Conservation (phyloP, 2,797 vertebrate genomes). For the Gallinago nigripennis region DNA sequence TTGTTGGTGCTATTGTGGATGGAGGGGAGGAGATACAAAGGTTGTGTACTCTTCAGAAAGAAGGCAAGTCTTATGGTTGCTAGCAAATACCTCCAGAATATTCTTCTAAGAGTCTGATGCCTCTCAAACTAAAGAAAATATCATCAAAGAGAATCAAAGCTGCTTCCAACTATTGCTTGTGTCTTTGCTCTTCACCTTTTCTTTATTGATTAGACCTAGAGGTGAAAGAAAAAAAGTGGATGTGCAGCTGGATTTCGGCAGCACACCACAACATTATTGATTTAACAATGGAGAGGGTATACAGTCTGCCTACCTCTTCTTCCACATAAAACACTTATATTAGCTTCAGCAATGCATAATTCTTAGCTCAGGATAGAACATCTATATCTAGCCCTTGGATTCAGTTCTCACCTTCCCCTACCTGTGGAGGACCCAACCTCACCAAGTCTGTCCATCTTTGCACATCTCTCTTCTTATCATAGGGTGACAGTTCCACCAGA, state of each 20-base stretch:
- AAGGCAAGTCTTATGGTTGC: not conserved
- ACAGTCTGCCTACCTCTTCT: not conserved
- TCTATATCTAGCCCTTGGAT: not conserved
- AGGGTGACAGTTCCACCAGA: not conserved
- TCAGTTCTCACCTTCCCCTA: not conserved
- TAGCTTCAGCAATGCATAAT: not conserved
- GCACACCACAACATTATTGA: not conserved
- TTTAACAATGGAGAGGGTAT: not conserved
- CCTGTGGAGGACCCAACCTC: not conserved
- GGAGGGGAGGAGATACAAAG: fast-evolving
- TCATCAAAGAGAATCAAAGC: not conserved
- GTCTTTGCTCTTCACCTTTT: slow-evolving; percentile 13
- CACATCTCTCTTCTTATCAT: not conserved
- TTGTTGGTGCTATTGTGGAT: not conserved
- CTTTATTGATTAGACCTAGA: slow-evolving; percentile 17
- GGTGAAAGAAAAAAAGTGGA: not conserved
- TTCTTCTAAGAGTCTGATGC: not conserved
- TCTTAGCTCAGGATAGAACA: not conserved
- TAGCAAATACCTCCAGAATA: not conserved
- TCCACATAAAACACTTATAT: slow-evolving; percentile 22
- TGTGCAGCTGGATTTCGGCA: not conserved
- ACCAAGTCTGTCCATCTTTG: not conserved
- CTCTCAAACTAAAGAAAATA: not conserved
- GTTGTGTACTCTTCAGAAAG: not conserved
- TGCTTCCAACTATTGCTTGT: not conserved